A percentile compares a stretch with the other conserved stretches of the same genome.
Evolutionary conservation across 2,888 invertebrate species (phyloP).

Genomic region (Globia sparganii): DNA sequence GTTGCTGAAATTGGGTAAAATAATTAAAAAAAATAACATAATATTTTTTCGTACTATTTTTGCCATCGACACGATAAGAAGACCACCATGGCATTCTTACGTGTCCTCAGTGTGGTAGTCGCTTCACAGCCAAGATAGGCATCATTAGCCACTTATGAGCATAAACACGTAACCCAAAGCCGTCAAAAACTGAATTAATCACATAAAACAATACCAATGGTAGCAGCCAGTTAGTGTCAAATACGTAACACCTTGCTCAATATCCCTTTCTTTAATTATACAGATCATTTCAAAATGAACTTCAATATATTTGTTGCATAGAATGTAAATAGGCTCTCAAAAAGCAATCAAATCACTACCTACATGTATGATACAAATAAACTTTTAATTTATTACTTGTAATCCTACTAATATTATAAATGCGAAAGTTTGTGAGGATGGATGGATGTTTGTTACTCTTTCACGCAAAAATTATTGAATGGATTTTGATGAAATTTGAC

Average conservation of each 20-base stretch:
- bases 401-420: no score
- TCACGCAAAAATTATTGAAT: no score
- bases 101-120: neutral
- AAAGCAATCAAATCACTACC: slow-evolving; percentile 23
- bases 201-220: neutral
- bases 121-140: neutral
- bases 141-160: neutral
- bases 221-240: neutral
- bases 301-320: slow-evolving; percentile 5
- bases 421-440: no score
- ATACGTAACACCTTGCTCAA: slow-evolving; percentile 4
- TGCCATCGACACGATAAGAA: no score
- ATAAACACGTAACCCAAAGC: neutral
- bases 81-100: neutral
- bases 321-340: slow-evolving; percentile 12
- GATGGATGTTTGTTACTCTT: no score
- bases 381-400: slow-evolving; percentile 39
- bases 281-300: slow-evolving; percentile 24
- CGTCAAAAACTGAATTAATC: neutral
- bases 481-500: no score
- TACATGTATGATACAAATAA: slow-evolving; percentile 24
- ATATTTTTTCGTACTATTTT: no score
- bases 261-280: slow-evolving; percentile 6
- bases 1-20: no score
- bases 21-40: no score